A percentile compares a stretch with the other conserved stretches of the same genome.
Conservation (phyloP, 2,797 vertebrate species). For the Sebastes vulpes region DNA sequence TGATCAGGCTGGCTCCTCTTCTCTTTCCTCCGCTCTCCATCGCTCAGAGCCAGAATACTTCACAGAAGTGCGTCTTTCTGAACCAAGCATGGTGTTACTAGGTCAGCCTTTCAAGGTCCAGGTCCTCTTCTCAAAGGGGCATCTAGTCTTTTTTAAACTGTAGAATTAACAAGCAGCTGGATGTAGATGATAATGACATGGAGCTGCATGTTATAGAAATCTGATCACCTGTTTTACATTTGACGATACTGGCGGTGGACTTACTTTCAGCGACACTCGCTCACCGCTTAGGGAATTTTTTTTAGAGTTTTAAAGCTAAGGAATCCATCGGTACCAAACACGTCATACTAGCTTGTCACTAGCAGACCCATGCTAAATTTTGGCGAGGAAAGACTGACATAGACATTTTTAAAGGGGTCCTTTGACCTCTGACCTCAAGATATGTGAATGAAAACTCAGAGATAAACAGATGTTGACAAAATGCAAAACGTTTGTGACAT, state of each 20-base stretch:
- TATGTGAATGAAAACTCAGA: too few species aligned
- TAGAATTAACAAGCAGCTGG: slow-evolving; percentile 26
- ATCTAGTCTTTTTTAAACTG: not conserved
- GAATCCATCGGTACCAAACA: too few species aligned
- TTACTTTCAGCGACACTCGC: not conserved
- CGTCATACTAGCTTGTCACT: too few species aligned
- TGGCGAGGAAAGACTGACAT: too few species aligned
- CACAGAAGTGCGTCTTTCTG: slow-evolving; percentile 51
- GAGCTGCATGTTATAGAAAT: not conserved
- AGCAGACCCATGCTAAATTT: too few species aligned
- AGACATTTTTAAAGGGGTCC: too few species aligned
- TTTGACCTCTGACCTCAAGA: too few species aligned
- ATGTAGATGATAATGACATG: not conserved
- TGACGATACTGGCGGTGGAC: slow-evolving; percentile 6
- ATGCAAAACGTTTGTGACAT: too few species aligned
- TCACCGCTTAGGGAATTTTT: not conserved
- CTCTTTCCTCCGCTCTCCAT: slow-evolving; percentile 19
- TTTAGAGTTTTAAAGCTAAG: too few species aligned
- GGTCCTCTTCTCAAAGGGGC: slow-evolving; percentile 9
- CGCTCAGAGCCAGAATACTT: slow-evolving; percentile 46
- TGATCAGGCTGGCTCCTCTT: slow-evolving; percentile 48
- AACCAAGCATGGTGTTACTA: slow-evolving; percentile 25
- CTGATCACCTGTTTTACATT: slow-evolving; percentile 18
- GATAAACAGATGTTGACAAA: too few species aligned
- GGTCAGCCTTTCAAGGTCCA: slow-evolving; percentile 49